Base-by-base conservation (phyloP, 2,888 invertebrate genomes). In the Thecophora atra region DNA sequence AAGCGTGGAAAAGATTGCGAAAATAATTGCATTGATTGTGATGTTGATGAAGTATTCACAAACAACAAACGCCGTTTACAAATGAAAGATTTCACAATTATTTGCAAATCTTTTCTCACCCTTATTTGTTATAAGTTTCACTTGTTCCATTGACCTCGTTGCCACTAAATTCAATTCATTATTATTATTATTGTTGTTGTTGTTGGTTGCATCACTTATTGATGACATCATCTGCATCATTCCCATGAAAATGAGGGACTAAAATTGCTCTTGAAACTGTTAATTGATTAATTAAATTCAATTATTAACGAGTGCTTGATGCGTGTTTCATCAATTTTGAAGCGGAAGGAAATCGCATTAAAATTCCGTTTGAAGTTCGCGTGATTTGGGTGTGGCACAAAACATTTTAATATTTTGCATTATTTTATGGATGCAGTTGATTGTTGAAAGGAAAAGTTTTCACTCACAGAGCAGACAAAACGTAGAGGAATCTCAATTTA, bases 201-300 rank as follows among this genome's bases (percentile, higher is more conserved):
- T 67, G 19, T 13, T 26, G 28, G 21, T 30, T 37, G 52, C 30
- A 67, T 47, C 51, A 51, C 8, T 19, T 21, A 56, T 56, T 42
- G 56, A 68, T 68, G 68, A 68, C 68, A 68, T 68, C 68, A 68
- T n/a, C 26, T 5, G 15, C 56, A 56, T 67, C 24, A n/a, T 42
- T 58, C 68, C 44, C 58, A 58, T 47, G 15, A 4, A 11, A 44
- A 44, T 44, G n/a, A 17, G 44, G 26, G 24, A 4, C 15, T 54
- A 37, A 67, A 15, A 30, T 6, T 65, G 47, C 30, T 21, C 13
- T 37, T 17, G 17, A 56, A 65, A 68, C 58, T 68, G 6, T 51
- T 52, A 24, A 65, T 51, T 51, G 47, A 58, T 58, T 68, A 58
- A 44, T 68, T 56, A 54, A 56, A 56, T n/a, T n/a, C 3, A 47